Percentiles rank a stretch among this genome's conserved stretches.
These are phyloP conservation scores for Metellina segmentata DNA, from an alignment of 2,888 invertebrate genomes.

Conservation along the genomic window DNA sequence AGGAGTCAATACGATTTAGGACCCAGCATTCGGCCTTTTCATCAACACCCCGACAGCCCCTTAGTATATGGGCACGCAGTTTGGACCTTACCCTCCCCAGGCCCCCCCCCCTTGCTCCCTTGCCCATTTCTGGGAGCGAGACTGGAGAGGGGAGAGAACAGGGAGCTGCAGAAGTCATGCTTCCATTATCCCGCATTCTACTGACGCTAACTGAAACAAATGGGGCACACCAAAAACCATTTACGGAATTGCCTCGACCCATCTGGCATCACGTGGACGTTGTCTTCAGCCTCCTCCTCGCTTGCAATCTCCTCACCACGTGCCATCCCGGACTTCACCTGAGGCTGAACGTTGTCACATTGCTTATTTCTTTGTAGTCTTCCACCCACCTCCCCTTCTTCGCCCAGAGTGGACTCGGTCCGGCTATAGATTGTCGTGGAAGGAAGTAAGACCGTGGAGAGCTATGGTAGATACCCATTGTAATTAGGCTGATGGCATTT, in stretches of 20 bases:
- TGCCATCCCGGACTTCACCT: constrained; percentile 60
- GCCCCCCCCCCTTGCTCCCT: constrained; percentile 11
- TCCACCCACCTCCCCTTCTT: constrained; percentile 5
- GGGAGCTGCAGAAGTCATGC: constrained; percentile 74
- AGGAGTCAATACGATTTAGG: constrained; percentile 75
- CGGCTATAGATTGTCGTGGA: constrained; percentile 42
- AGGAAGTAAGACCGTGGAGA: constrained; percentile 35
- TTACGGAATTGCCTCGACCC: constrained; percentile 77
- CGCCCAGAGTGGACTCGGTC: constrained; percentile 37
- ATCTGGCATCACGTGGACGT: constrained; percentile 76
- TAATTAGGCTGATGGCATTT: constrained; percentile 75
- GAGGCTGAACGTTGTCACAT: constrained; percentile 66
- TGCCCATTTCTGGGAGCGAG: constrained; percentile 25
- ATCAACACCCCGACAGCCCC: constrained; percentile 61
- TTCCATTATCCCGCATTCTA: constrained; percentile 75
- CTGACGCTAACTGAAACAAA: constrained; percentile 77
- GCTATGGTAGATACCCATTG: constrained; percentile 69
- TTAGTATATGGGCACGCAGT: constrained; percentile 60
- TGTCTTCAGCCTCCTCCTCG: constrained; percentile 40
- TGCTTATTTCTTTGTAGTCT: constrained; percentile 37
- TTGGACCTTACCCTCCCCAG: constrained; percentile 8
- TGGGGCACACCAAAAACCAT: constrained; percentile 76
- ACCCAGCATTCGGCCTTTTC: constrained; percentile 60
- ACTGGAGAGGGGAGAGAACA: constrained; percentile 23
- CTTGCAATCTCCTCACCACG: constrained; percentile 23